phyloP scores from a whole-genome alignment of 2,888 invertebrate genomes.

The Perizoma affinitatum region DNA sequence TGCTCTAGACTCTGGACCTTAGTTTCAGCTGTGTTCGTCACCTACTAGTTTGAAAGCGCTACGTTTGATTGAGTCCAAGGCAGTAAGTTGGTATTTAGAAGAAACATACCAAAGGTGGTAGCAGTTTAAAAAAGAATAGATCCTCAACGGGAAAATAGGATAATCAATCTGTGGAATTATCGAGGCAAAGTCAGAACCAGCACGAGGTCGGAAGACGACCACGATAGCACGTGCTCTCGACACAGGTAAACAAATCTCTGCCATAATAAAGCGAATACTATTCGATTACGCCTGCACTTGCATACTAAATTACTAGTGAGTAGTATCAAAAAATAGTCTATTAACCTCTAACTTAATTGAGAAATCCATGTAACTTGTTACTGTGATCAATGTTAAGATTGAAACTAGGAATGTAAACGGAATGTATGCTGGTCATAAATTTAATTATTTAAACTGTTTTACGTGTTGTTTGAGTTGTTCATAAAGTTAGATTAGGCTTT shows the following conservation, averaged over 20 bases:
- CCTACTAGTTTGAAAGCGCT: too few species aligned
- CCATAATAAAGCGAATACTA: conserved; percentile 31
- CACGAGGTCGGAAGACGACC: conserved; percentile 47
- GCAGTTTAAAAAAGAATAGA: neutral
- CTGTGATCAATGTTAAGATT: conserved; percentile 26
- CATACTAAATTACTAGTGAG: conserved; percentile 11
- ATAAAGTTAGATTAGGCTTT: conserved; percentile 15
- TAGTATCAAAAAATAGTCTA: conserved; percentile 21
- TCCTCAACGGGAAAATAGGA: conserved; percentile 14
- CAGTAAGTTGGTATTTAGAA: too few species aligned
- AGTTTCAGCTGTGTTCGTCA: too few species aligned
- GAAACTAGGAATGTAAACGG: conserved; percentile 2
- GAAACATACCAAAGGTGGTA: too few species aligned
- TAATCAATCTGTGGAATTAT: conserved; percentile 10
- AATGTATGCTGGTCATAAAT: conserved; percentile 4
- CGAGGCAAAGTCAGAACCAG: conserved; percentile 35
- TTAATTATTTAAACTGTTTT: conserved; percentile 13
- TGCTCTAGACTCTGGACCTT: too few species aligned
- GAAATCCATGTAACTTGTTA: conserved; percentile 13
- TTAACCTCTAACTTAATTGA: conserved; percentile 24
- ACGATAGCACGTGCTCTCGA: conserved; percentile 47
- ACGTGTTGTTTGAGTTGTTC: conserved; percentile 12
- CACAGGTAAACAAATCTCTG: conserved; percentile 29
- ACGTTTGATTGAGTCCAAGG: too few species aligned
- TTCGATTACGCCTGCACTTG: conserved; percentile 7